Evolutionary conservation across 2,113 vertebrate species (phyloP).

Genomic region (Sphyrna mokarran): DNA sequence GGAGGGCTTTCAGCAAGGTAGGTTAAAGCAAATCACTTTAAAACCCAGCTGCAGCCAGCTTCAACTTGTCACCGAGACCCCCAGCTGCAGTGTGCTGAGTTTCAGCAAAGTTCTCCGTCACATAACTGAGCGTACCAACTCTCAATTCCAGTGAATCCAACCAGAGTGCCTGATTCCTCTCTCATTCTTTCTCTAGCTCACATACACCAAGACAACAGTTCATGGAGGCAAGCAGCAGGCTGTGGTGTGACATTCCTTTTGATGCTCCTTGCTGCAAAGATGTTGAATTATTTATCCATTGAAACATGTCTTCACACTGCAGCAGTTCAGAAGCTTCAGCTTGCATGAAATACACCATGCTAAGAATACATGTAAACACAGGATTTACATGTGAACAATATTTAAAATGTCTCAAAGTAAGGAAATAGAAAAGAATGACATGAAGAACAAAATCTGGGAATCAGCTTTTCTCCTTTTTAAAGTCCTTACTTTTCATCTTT

Average conservation of each 20-base stretch:
- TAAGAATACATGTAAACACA: not conserved
- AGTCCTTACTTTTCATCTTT: not conserved
- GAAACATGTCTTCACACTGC: not conserved
- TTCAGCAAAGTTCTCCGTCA: not conserved
- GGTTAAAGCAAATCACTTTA: too few species aligned
- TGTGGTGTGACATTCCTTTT: not conserved
- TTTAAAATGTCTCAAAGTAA: not conserved
- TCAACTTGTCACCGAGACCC: too few species aligned
- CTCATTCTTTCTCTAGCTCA: not conserved
- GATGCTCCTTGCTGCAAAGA: not conserved
- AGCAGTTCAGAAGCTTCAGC: not conserved
- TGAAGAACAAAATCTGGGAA: not conserved
- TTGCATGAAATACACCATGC: not conserved
- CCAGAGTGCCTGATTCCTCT: not conserved
- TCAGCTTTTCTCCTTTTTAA: not conserved
- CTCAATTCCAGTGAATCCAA: too few species aligned
- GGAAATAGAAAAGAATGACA: not conserved
- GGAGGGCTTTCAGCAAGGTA: not conserved
- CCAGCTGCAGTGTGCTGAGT: too few species aligned
- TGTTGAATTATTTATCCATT: slow-evolving; percentile 12
- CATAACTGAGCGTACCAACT: not conserved
- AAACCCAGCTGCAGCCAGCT: not conserved
- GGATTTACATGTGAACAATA: too few species aligned
- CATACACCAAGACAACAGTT: not conserved
- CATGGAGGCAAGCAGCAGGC: not conserved